phyloP scores from a whole-genome alignment of 1,140 invertebrate genomes.

The Platorchestia sp. region DNA sequence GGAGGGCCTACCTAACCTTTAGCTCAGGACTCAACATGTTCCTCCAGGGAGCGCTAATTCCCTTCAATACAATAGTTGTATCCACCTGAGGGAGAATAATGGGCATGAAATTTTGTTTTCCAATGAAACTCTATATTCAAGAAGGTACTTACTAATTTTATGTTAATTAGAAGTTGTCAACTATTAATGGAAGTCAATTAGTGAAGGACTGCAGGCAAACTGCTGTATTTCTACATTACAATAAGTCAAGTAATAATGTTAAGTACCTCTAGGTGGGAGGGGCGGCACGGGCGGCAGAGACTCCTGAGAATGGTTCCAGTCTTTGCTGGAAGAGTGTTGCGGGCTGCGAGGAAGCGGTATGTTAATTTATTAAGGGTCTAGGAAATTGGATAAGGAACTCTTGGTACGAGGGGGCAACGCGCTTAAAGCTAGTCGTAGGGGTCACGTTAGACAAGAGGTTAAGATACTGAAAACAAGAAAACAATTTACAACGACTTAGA shows the following conservation, averaged over 20 bases:
- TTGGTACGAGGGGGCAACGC: background rate
- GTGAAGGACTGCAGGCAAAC: background rate
- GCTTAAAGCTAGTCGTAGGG: background rate
- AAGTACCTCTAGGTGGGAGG: constrained; percentile 27
- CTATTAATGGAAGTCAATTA: background rate
- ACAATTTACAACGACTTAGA: background rate
- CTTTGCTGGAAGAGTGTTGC: constrained; percentile 64
- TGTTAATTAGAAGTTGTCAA: background rate
- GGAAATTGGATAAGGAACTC: background rate
- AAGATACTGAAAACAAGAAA: background rate
- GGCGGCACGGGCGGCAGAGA: constrained; percentile 66
- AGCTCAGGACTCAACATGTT: too few species aligned
- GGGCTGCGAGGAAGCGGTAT: background rate
- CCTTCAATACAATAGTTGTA: too few species aligned
- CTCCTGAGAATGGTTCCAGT: constrained; percentile 64
- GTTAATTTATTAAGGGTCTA: background rate
- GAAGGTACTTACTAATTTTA: too few species aligned
- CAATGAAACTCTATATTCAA: too few species aligned
- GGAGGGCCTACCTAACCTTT: too few species aligned
- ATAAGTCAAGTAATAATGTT: background rate
- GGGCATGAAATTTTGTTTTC: too few species aligned
- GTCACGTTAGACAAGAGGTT: background rate
- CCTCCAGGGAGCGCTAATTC: too few species aligned
- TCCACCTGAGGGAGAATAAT: too few species aligned
- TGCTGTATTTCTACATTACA: background rate